phyloP scores from a whole-genome alignment of 2,113 vertebrate species.

The Bos indicus region DNA sequence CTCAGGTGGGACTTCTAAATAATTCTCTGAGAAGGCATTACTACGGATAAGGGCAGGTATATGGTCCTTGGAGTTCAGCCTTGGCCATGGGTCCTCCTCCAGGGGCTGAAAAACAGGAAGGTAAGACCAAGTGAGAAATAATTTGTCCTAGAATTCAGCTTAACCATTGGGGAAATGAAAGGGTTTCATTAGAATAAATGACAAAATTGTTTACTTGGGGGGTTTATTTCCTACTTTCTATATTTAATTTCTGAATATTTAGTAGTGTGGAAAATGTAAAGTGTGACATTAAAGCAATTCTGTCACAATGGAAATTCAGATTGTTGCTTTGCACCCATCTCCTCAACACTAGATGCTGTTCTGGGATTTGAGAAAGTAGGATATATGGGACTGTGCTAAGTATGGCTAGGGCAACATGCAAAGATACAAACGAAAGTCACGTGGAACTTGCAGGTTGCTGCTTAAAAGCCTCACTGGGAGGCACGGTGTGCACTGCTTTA shows the following conservation, averaged over 20 bases:
- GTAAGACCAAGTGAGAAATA: not conserved
- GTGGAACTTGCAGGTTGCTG: not conserved
- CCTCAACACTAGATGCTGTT: not conserved
- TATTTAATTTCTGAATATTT: constrained; percentile 30
- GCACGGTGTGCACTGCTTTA: not conserved
- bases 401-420: not conserved
- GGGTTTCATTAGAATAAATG: not conserved
- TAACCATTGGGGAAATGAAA: not conserved
- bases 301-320: not conserved
- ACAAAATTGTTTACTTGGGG: not conserved
- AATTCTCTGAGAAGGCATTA: constrained; percentile 75
- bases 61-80: constrained; percentile 76
- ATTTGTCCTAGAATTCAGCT: not conserved
- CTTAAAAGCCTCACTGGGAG: not conserved
- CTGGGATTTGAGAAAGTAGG: not conserved
- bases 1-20: constrained; percentile 74
- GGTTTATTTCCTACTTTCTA: not conserved
- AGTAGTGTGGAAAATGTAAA: not conserved
- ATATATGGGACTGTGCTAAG: not conserved
- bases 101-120: constrained; percentile 69
- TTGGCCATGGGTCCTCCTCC: constrained; percentile 83
- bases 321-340: not conserved
- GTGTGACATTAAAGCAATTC: not conserved
- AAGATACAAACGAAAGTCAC: not conserved
- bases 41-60: constrained; percentile 79